Conservation (phyloP, 1,140 invertebrate genomes). For the Drosophila punjabiensis region DNA sequence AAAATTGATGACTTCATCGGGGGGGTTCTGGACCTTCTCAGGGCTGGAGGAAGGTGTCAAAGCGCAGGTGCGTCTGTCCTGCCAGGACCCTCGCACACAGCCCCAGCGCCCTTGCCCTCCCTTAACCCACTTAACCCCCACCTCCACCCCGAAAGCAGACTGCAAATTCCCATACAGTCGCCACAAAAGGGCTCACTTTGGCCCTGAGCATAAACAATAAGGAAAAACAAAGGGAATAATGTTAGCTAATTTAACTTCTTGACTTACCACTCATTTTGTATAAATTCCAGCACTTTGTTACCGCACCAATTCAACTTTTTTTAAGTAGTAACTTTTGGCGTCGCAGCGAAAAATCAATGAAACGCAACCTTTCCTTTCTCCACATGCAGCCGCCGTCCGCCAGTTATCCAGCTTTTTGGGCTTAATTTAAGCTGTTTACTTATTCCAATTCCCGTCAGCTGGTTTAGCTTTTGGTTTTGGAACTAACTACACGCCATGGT, state of each 20-base stretch:
- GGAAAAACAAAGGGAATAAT: not conserved
- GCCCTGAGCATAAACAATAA: not conserved
- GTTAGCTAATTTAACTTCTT: not conserved
- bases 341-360: conserved; percentile 34
- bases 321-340: not conserved
- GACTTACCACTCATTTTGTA: conserved; percentile 28
- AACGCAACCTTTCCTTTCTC: conserved; percentile 12
- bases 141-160: conserved; percentile 32
- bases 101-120: not conserved
- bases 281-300: conserved; percentile 13
- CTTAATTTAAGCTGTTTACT: not conserved
- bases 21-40: conserved; percentile 1
- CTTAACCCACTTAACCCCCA: not conserved
- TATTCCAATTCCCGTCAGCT: not conserved
- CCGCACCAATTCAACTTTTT: conserved; percentile 15
- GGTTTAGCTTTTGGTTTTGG: not conserved
- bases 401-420: not conserved
- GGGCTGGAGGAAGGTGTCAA: conserved; percentile 13
- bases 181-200: conserved; percentile 5
- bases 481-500: conserved; percentile 1
- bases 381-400: conserved; percentile 6
- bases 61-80: conserved; percentile 48
- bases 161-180: conserved; percentile 46
- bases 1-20: conserved; percentile 60
- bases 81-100: conserved; percentile 15